Base-by-base conservation (phyloP, 2,888 invertebrate genomes). In the Ditylenchus weischeri region DNA sequence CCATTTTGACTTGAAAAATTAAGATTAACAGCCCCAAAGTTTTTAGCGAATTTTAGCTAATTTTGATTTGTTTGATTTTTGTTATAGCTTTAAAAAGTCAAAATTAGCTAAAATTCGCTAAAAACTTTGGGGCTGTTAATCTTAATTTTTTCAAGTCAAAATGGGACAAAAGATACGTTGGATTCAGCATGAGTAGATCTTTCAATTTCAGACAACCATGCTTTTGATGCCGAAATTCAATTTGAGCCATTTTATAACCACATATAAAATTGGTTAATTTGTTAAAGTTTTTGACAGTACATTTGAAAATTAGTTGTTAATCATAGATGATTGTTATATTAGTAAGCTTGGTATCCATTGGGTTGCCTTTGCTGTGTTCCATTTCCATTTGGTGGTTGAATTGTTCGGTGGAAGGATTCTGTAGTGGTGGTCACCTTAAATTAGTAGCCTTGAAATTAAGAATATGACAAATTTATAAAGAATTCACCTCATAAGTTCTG, bases 321-420 rank as follows among this genome's bases (percentile, higher is more conserved):
- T 19, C 11, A 23, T 59, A 19, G 59, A 21, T 5, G 2, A 57
- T 35, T 54, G 21, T 43, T 1, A 47, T 11, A 48, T 48, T 13
- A 48, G n/a, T 62, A 29, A 15, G n/a, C 19, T 13, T 38, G 49
- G 38, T 48, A 43, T 47, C 47, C 62, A 62, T 62, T 62, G 15
- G 62, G n/a, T 47, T 62, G 62, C 35, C 19, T n/a, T 63, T 23
- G 23, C 21, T 59, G 65, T 23, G 65, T 48, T 18, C 51, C 54
- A 43, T 36, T 43, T 18, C 51, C 57, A 35, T 60, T 60, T 21
- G 78, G 80, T 18, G 82, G 82, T 57, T 72, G 72, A 70, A 83
- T 83, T 15, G 83, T 83, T 19, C 83, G 77, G 65, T 83, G 83
- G 75, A 83, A 81, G 51, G 77, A 76, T 69, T 83, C 83, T 38